Evolutionary conservation across 2,797 vertebrate species (phyloP).

Genomic region (Aphelocoma californica): DNA sequence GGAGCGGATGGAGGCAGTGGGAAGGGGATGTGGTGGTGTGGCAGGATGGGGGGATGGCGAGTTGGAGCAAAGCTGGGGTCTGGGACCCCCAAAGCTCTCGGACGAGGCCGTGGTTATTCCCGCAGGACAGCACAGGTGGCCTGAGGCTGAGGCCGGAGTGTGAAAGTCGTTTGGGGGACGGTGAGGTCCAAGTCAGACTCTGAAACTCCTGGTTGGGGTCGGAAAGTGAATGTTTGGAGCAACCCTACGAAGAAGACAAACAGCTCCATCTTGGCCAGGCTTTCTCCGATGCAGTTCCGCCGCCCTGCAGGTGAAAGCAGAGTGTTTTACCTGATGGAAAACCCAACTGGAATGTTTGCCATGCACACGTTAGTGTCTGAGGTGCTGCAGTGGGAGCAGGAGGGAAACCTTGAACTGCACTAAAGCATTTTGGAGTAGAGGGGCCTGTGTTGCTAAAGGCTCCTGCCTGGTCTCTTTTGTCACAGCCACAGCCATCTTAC

Average conservation of each 20-base stretch:
- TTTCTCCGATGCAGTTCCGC: slow-evolving; percentile 73
- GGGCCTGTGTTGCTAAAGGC: neutral
- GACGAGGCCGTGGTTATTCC: neutral
- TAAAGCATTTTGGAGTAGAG: neutral
- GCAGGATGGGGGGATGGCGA: neutral
- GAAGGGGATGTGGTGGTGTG: neutral
- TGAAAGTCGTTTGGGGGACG: slow-evolving; percentile 68
- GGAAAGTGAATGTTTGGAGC: slow-evolving; percentile 72
- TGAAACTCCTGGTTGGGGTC: slow-evolving; percentile 52
- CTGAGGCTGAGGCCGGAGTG: slow-evolving; percentile 70
- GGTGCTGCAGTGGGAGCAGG: neutral
- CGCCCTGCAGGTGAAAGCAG: slow-evolving; percentile 62
- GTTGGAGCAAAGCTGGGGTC: neutral
- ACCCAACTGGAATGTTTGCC: neutral
- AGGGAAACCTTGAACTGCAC: neutral
- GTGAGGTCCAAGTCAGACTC: slow-evolving; percentile 62
- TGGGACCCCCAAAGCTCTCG: neutral
- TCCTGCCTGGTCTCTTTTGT: neutral
- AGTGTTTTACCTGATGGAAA: neutral
- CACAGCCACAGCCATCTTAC: neutral
- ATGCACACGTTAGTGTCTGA: rapidly evolving
- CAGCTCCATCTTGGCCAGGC: slow-evolving; percentile 74
- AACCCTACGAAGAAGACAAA: slow-evolving; percentile 74
- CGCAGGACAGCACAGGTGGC: slow-evolving; percentile 50
- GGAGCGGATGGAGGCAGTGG: neutral